Evolutionary conservation across 2,797 vertebrate species (phyloP), one percentile per base, ranked within the genome.

Genomic region (Pempheris klunzingeri): DNA sequence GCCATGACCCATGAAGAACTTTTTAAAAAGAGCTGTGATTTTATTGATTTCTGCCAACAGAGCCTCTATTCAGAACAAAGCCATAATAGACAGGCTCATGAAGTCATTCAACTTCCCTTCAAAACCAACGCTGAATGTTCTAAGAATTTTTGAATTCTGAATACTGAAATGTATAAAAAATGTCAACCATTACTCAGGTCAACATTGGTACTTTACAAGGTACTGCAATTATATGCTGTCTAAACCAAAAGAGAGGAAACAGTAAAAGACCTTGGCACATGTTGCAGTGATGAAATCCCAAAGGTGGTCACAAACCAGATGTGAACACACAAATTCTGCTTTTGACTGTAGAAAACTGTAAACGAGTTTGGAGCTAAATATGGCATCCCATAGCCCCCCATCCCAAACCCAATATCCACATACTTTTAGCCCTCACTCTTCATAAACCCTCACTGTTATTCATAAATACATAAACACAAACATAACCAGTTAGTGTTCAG

Each of bases 21-120:
- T 73, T 67, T 68, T 11, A 39, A 70, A 76, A 61, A 30, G 22
- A 53, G 46, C 47, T 74, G 15, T 65, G 61, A 64, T 77, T 75
- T 74, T 57, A 74, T 60, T 75, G 39, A 43, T 61, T 70, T 83
- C 57, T 55, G 30, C 57, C 38, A 20, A 66, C 30, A 22, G 18
- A 72, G 57, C 36, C 22, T 68, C 43, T 71, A 52, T 80, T 83
- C 59, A 75, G 36, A 80, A 39, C 28, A 79, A 62, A 74, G 54
- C 26, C 38, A 55, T 18, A 34, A 39, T 75, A 76, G 52, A 4
- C n/a, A n/a, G n/a, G n/a, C n/a, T 46, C 49, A 53, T 38, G 49
- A 70, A 73, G 54, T 47, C 57, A 47, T 63, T 53, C 24, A 70
- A 49, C n/a, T 54, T 57, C 63, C 20, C 12, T 32, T 64, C 9